Percentiles rank a stretch among this genome's conserved stretches.
Conservation (phyloP, 2,888 invertebrate genomes). For the Amphipyra berbera region DNA sequence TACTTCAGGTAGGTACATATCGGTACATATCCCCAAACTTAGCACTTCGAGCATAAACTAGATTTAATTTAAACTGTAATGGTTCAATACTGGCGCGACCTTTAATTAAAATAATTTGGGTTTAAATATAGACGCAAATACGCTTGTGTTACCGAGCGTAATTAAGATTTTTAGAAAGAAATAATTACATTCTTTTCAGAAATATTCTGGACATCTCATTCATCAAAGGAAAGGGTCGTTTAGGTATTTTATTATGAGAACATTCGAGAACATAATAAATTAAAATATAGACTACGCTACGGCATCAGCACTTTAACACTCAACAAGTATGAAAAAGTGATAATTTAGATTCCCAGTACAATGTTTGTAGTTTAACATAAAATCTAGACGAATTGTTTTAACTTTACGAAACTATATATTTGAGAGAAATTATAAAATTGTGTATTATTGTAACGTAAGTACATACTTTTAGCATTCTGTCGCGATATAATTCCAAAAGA, state of each 20-base stretch:
- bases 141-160: conserved; percentile 3
- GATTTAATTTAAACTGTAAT: conserved; percentile 39
- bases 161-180: conserved; percentile 12
- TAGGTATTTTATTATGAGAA: conserved; percentile 4
- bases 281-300: neutral
- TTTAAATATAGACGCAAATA: conserved; percentile 28
- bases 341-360: conserved; percentile 4
- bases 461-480: no score
- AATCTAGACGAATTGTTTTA: no score
- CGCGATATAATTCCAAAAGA: no score
- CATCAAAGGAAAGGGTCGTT: conserved; percentile 25
- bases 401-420: no score
- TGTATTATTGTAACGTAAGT: no score
- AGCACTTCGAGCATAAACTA: conserved; percentile 22
- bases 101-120: conserved; percentile 44
- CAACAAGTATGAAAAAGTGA: neutral
- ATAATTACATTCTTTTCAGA: conserved; percentile 18
- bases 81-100: conserved; percentile 10
- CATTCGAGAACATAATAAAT: neutral
- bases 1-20: conserved; percentile 1
- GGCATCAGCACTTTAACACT: neutral
- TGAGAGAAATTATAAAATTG: no score
- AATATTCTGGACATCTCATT: conserved; percentile 18
- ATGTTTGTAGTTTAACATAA: neutral
- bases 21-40: neutral